Evolutionary conservation across 2,797 vertebrate species (phyloP).

Genomic region (Tokudaia muenninki): DNA sequence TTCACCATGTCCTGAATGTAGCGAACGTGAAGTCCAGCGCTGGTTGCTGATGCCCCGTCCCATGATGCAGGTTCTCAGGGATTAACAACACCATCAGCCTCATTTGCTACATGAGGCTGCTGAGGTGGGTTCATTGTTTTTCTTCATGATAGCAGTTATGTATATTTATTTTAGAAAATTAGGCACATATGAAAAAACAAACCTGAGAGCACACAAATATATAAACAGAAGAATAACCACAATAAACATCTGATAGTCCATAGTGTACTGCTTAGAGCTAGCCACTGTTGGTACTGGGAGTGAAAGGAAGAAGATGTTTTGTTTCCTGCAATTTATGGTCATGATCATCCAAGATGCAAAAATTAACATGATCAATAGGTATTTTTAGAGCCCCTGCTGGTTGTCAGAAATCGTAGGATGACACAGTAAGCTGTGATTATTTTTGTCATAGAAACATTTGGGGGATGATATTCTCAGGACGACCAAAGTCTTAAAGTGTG

Average conservation of each 20-base stretch:
- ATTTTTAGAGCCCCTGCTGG: constrained; percentile 25
- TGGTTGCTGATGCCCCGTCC: not conserved
- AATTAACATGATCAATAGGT: not conserved
- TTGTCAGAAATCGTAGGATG: constrained; percentile 1
- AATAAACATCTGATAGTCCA: not conserved
- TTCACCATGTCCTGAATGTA: not conserved
- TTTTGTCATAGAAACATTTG: constrained; percentile 17
- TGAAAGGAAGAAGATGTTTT: constrained; percentile 31
- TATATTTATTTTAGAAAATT: constrained; percentile 53
- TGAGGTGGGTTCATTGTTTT: not conserved
- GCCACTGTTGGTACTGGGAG: not conserved
- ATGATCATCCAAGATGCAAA: not conserved
- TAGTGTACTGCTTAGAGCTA: not conserved
- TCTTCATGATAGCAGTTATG: not conserved
- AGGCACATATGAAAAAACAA: constrained; percentile 30
- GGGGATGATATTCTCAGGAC: not conserved
- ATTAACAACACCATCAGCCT: not conserved
- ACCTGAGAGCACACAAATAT: not conserved
- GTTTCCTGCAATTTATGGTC: constrained; percentile 5
- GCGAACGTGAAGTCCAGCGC: not conserved
- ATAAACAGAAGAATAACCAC: not conserved
- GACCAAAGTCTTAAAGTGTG: not conserved
- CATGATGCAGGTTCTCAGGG: not conserved
- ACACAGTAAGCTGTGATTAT: not conserved
- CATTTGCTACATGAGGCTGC: not conserved